These are phyloP conservation scores for Mastacembelus armatus DNA, from an alignment of 2,797 vertebrate genomes.

Conservation along the genomic window DNA sequence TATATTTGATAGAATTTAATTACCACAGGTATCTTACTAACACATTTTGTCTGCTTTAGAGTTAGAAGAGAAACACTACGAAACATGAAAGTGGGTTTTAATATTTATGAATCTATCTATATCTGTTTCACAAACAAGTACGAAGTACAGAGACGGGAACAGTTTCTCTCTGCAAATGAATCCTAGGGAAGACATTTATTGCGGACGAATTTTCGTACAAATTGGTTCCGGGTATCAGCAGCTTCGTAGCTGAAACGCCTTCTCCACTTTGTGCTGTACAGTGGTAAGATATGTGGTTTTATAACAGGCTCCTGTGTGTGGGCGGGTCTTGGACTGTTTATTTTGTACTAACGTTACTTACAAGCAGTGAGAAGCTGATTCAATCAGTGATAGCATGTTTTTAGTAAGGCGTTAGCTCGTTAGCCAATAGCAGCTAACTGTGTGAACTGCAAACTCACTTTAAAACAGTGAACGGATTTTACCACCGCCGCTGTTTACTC, in stretches of 20 bases:
- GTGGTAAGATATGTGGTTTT: constrained; percentile 60
- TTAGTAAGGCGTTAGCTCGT: constrained; percentile 39
- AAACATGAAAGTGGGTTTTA: neutral
- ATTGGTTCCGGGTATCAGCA: constrained; percentile 67
- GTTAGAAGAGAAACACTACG: rapidly evolving
- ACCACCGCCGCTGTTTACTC: rapidly evolving
- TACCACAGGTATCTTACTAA: neutral
- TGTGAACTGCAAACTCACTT: neutral
- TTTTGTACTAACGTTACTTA: rapidly evolving
- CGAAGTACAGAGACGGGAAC: neutral
- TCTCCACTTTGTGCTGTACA: constrained; percentile 22
- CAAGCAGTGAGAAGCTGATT: neutral
- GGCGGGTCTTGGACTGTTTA: rapidly evolving
- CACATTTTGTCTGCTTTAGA: neutral
- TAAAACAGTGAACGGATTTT: neutral
- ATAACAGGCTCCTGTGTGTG: neutral
- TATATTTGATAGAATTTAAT: neutral
- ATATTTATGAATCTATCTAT: neutral
- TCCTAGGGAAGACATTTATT: constrained; percentile 52
- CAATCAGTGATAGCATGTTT: neutral
- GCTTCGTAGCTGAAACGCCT: constrained; percentile 47
- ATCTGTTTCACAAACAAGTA: neutral
- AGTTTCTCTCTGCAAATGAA: neutral
- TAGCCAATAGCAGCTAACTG: constrained; percentile 49
- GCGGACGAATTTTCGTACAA: constrained; percentile 40